Conservation (phyloP, 53 echinoderm and acorn worm genomes). For the Stichopus horrens region DNA sequence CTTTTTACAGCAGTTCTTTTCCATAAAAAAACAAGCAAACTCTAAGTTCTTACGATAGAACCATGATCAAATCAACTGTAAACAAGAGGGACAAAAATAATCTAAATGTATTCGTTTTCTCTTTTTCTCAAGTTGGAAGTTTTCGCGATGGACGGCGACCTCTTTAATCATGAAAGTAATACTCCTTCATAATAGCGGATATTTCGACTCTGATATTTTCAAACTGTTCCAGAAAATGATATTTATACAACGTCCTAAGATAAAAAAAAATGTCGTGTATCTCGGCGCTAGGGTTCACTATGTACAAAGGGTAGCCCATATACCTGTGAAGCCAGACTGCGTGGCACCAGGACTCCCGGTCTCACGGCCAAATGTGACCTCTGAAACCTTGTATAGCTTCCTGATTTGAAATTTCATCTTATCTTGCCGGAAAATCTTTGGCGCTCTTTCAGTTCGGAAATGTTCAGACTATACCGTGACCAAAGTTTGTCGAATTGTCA, state of each 20-base stretch:
- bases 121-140: too few species aligned
- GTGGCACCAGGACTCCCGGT: slow-evolving; percentile 33
- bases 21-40: too few species aligned
- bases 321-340: slow-evolving; percentile 34
- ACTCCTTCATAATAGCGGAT: slow-evolving; percentile 27
- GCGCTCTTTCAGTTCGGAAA: slow-evolving; percentile 10
- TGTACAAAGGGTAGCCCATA: slow-evolving; percentile 1
- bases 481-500: neutral
- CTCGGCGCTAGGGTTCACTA: neutral
- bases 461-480: slow-evolving; percentile 18
- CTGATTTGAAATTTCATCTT: neutral
- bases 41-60: too few species aligned
- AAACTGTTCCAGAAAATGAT: slow-evolving; percentile 14
- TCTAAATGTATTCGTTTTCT: too few species aligned
- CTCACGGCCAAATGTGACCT: slow-evolving; percentile 27
- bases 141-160: neutral
- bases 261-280: neutral
- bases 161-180: slow-evolving; percentile 14
- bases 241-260: neutral
- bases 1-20: too few species aligned
- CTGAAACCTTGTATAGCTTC: slow-evolving; percentile 10
- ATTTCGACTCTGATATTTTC: neutral
- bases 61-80: too few species aligned
- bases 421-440: neutral
- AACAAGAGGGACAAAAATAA: too few species aligned